Percentiles rank a stretch among this genome's conserved stretches.
These are phyloP conservation scores for Euclidia mi DNA, from an alignment of 2,888 invertebrate genomes.

Conservation along the genomic window DNA sequence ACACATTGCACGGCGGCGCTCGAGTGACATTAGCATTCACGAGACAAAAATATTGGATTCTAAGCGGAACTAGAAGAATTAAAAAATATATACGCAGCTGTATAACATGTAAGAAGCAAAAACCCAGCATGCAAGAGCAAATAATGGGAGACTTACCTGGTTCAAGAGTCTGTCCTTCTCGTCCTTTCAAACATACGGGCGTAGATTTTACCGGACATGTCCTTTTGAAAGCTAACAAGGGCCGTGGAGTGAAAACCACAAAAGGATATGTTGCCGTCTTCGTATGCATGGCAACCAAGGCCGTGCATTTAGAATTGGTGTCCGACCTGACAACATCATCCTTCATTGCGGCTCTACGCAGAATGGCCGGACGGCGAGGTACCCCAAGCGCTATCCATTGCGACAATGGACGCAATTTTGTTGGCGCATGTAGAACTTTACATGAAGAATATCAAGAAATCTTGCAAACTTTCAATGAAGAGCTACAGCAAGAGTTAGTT, in stretches of 20 bases:
- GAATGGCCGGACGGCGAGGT: conserved; percentile 50
- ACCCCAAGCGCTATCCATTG: conserved; percentile 46
- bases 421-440: conserved; percentile 40
- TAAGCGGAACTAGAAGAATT: conserved; percentile 22
- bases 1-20: too few species aligned
- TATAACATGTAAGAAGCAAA: conserved; percentile 18
- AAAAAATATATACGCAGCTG: conserved; percentile 22
- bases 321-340: conserved; percentile 48
- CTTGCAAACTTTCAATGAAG: conserved; percentile 8
- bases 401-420: conserved; percentile 52
- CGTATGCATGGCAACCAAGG: conserved; percentile 45
- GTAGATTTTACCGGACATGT: conserved; percentile 28
- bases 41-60: conserved; percentile 39
- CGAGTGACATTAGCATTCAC: too few species aligned
- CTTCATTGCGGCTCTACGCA: conserved; percentile 48
- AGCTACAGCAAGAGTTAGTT: conserved; percentile 13
- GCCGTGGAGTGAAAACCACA: conserved; percentile 29
- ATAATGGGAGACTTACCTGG: conserved; percentile 26
- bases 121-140: conserved; percentile 14
- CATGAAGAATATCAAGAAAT: conserved; percentile 21
- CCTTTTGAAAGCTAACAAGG: conserved; percentile 30
- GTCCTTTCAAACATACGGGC: conserved; percentile 21
- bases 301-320: conserved; percentile 53
- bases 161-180: conserved; percentile 11
- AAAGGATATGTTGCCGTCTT: conserved; percentile 50